phyloP scores from a whole-genome alignment of 2,888 invertebrate genomes.

The Leptinotarsa peninsularis region DNA sequence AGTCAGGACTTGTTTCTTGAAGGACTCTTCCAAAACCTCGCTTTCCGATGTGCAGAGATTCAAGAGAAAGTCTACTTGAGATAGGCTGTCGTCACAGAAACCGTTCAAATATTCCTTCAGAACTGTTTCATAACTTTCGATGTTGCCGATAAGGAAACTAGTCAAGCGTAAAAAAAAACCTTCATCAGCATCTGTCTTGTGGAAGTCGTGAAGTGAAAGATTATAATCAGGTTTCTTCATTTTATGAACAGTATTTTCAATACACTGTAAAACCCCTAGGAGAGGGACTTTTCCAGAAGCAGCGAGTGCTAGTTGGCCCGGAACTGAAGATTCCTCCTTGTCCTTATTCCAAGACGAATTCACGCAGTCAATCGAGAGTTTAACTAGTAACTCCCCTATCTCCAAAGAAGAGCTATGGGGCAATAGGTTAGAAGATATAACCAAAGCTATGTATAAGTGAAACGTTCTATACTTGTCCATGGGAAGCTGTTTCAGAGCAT shows the following conservation, averaged over 20 bases:
- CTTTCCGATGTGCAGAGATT: constrained; percentile 47
- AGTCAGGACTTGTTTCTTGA: constrained; percentile 37
- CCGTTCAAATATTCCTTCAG: constrained; percentile 66
- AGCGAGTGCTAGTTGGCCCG: constrained; percentile 57
- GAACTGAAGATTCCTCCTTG: constrained; percentile 44
- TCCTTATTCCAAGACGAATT: constrained; percentile 59
- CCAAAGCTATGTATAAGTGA: constrained; percentile 60
- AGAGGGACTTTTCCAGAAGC: constrained; percentile 69
- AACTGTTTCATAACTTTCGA: constrained; percentile 35
- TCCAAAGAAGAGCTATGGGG: constrained; percentile 64
- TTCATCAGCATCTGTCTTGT: constrained; percentile 60
- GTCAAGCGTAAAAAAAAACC: constrained; percentile 59
- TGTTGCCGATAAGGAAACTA: constrained; percentile 18
- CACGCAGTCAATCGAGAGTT: constrained; percentile 66
- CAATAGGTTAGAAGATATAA: constrained; percentile 67
- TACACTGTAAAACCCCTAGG: constrained; percentile 70
- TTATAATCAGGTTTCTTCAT: constrained; percentile 65
- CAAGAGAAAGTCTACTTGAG: constrained; percentile 48
- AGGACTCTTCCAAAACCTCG: constrained; percentile 27
- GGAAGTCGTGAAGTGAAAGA: constrained; percentile 68
- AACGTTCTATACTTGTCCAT: constrained; percentile 45
- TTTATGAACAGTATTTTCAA: constrained; percentile 68
- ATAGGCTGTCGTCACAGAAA: constrained; percentile 38
- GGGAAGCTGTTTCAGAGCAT: constrained; percentile 44
- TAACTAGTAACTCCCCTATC: constrained; percentile 63